Evolutionary conservation across 2,113 vertebrate genomes (phyloP).

Genomic region (Embiotoca jacksoni): DNA sequence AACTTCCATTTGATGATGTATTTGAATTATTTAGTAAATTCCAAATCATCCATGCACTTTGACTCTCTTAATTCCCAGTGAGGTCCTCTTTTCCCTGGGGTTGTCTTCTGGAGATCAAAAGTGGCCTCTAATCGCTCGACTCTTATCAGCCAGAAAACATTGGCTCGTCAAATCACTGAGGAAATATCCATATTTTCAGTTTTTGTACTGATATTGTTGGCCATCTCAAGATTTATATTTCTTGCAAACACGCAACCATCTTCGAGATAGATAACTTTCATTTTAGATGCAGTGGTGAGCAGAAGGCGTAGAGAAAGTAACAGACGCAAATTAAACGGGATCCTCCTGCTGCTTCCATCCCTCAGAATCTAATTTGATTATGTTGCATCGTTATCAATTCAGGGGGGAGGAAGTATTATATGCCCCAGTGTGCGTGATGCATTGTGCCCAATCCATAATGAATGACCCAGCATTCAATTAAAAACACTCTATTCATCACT

Average conservation of each 20-base stretch:
- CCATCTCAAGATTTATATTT: not conserved
- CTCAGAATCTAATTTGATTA: constrained; percentile 64
- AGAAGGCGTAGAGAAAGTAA: not conserved
- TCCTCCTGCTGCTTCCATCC: constrained; percentile 54
- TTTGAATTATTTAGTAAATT: constrained; percentile 36
- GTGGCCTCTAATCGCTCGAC: not conserved
- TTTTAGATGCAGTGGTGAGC: not conserved
- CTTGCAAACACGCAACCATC: not conserved
- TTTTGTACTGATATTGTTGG: not conserved
- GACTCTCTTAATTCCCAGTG: constrained; percentile 15
- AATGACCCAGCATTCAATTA: constrained; percentile 75
- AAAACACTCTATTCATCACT: constrained; percentile 68
- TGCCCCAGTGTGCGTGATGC: constrained; percentile 37
- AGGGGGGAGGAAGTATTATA: constrained; percentile 58
- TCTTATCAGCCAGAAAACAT: constrained; percentile 5
- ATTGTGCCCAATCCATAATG: constrained; percentile 62
- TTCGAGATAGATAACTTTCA: not conserved
- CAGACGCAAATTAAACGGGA: constrained; percentile 54
- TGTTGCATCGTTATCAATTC: constrained; percentile 64
- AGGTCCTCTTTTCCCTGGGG: constrained; percentile 3
- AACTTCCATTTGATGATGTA: constrained; percentile 20
- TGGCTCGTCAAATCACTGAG: not conserved
- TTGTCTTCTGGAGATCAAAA: constrained; percentile 5
- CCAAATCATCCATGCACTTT: constrained; percentile 28
- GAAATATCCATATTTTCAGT: not conserved